Base-by-base conservation (phyloP, 1,140 invertebrate genomes). In the Sogatella furcifera region DNA sequence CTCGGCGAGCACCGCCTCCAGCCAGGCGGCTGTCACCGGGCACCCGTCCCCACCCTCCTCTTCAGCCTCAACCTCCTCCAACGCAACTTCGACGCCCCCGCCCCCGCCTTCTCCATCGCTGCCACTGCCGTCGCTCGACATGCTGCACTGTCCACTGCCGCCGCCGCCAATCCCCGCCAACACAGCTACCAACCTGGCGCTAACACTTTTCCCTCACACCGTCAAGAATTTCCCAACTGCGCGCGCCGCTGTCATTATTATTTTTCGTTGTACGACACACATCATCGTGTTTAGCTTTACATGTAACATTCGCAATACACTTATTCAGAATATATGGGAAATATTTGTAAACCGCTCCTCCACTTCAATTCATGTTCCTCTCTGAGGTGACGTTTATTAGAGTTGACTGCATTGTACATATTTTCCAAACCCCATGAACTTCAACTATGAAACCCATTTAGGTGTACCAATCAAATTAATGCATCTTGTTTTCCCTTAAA, bases 11-110 rank as follows among this genome's bases (percentile, higher is more conserved):
- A 83, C 73, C n/a, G 71, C 73, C 57, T 78, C 76, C 19, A 83
- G 73, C 81, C 81, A 83, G 64, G 81, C 79, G 60, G 77, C 76
- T 9, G 76, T 78, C 42, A 82, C 75, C n/a, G 78, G 78, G 72
- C 77, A 79, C 21, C 75, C 70, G 21, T 74, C 73, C 24, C 54
- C 38, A 19, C 24, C 56, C 2, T 31, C 31, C 31, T 31, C 31
- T n/a, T 28, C 34, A 3, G 34, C 9, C 11, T n/a, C n/a, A n/a
- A n/a, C n/a, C 34, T 43, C 65, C 2, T 21, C 42, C 43, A n/a
- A n/a, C n/a, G n/a, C n/a, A n/a, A 42, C 56, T 11, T 24, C 60
- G 15, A 55, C 49, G 42, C 21, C 19, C 1, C 41, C 52, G 28
- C 54, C 59, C 11, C 57, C 34, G 28, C 55, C 46, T 22, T 6